These are phyloP conservation scores for Sphaerophoria taeniata DNA, from an alignment of 2,888 invertebrate species.

Conservation along the genomic window DNA sequence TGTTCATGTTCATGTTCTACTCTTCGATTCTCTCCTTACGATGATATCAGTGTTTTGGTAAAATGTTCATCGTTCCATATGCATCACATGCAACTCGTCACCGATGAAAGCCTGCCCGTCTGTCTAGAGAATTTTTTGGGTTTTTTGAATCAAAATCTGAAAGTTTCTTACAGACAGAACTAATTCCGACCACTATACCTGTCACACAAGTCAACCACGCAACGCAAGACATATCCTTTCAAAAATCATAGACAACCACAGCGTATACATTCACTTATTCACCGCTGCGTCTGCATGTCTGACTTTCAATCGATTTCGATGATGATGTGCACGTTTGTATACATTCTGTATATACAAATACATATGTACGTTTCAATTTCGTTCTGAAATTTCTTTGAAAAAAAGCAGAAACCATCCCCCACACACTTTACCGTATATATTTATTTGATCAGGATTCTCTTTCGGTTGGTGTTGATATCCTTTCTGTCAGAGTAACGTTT, in stretches of 20 bases:
- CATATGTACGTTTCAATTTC: background rate
- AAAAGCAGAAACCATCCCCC: background rate
- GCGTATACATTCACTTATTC: too few relatives aligned
- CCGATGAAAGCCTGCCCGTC: slow-evolving; percentile 17
- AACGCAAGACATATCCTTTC: background rate
- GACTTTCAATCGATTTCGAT: slow-evolving; percentile 20
- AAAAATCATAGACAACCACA: background rate
- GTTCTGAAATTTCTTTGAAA: background rate
- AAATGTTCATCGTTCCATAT: slow-evolving; percentile 10
- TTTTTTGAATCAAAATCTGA: slow-evolving; percentile 46
- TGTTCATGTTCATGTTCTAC: background rate
- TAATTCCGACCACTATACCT: slow-evolving; percentile 31
- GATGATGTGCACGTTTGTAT: slow-evolving; percentile 56
- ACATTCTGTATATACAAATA: slow-evolving; percentile 17
- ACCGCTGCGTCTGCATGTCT: background rate
- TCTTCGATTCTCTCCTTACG: background rate
- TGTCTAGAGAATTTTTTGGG: background rate
- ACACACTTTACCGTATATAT: background rate
- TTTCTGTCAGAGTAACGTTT: slow-evolving; percentile 54
- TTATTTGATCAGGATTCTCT: slow-evolving; percentile 51
- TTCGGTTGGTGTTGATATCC: slow-evolving; percentile 62
- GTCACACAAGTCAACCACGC: slow-evolving; percentile 15
- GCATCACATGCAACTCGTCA: slow-evolving; percentile 45
- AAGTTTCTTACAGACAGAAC: slow-evolving; percentile 36
- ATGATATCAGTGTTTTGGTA: background rate